phyloP scores from a whole-genome alignment of 2,113 vertebrate genomes.

The Hydrochoerus hydrochaeris region DNA sequence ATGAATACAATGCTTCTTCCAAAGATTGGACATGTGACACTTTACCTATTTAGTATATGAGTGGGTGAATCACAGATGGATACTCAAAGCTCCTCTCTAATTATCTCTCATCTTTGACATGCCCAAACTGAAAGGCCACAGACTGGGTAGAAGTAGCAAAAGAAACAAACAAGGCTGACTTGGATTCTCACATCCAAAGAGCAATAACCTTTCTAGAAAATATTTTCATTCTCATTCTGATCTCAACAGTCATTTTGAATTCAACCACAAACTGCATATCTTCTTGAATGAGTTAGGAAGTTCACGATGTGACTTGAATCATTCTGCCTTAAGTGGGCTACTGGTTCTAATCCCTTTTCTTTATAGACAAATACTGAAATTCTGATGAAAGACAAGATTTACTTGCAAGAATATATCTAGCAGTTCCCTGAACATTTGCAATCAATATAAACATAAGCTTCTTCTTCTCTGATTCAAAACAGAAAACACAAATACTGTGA shows the following conservation, averaged over 20 bases:
- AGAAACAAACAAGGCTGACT: not conserved
- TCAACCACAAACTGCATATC: not conserved
- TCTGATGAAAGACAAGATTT: constrained; percentile 1
- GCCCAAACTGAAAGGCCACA: constrained; percentile 17
- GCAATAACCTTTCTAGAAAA: not conserved
- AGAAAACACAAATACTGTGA: not conserved
- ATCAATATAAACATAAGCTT: not conserved
- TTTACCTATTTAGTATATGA: not conserved
- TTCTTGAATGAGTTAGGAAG: not conserved
- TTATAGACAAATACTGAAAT: constrained; percentile 4
- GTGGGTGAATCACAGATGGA: not conserved
- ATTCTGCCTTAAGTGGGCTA: not conserved
- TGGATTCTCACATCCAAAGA: not conserved
- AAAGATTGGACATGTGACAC: not conserved
- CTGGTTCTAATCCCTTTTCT: not conserved
- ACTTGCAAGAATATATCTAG: not conserved
- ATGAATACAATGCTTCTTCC: not conserved
- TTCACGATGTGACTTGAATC: not conserved
- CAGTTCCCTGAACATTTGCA: constrained; percentile 26
- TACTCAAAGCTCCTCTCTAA: not conserved
- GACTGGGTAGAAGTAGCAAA: not conserved
- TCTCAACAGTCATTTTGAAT: not conserved
- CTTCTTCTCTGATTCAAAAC: not conserved
- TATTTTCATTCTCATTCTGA: constrained; percentile 29
- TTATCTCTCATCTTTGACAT: not conserved